Conservation (phyloP, 2,113 vertebrate genomes). For the Ailuropoda melanoleuca region DNA sequence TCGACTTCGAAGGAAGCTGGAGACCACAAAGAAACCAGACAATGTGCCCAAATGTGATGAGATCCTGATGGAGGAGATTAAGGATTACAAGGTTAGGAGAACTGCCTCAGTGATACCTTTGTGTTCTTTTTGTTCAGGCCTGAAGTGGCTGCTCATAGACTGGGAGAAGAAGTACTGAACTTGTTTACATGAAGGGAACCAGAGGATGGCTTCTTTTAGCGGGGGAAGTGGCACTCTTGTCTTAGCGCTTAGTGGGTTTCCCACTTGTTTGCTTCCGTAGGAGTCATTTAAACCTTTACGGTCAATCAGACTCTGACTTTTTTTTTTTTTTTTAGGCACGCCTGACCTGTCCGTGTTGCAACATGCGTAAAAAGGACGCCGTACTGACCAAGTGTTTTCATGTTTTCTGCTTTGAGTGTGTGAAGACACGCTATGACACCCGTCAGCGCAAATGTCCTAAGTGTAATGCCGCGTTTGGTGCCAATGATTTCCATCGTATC, state of each 20-base stretch:
- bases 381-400: conserved; percentile 98
- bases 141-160: not conserved
- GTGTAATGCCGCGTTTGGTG: conserved; percentile 97
- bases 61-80: conserved; percentile 98
- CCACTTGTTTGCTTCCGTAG: not conserved
- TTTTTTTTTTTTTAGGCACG: conserved; percentile 86
- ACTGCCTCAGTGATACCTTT: not conserved
- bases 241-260: not conserved
- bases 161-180: not conserved
- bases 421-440: conserved; percentile 96
- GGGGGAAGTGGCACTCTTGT: not conserved
- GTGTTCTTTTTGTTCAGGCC: not conserved
- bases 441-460: conserved; percentile 98
- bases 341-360: conserved; percentile 97
- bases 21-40: conserved; percentile 98
- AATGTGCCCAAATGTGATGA: conserved; percentile 97
- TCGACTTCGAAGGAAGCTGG: conserved; percentile 93
- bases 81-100: conserved; percentile 93
- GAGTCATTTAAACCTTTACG: not conserved
- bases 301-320: not conserved
- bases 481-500: conserved; percentile 98
- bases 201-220: not conserved
- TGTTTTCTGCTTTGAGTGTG: conserved; percentile 98
- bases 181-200: not conserved
- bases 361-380: conserved; percentile 96